A percentile compares a stretch with the other conserved stretches of the same genome.
Conservation (phyloP, 2,888 invertebrate species). For the Drosophila nigritarsus region DNA sequence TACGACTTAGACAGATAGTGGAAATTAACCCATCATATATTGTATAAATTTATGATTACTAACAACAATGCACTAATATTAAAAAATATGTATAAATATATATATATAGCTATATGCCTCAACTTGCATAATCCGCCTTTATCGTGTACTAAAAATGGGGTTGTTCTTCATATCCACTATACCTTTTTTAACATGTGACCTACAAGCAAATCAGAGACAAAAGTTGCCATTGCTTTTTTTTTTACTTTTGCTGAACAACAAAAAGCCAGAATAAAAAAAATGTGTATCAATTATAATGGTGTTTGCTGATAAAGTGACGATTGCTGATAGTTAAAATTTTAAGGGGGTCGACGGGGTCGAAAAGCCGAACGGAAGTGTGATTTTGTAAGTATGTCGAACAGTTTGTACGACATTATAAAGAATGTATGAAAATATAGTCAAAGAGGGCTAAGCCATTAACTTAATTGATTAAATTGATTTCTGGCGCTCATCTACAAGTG, state of each 20-base stretch:
- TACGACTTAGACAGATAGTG: neutral
- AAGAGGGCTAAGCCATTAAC: slow-evolving; percentile 57
- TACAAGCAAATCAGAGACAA: slow-evolving; percentile 1
- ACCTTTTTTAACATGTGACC: slow-evolving; percentile 60
- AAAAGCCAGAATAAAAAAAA: slow-evolving; percentile 27
- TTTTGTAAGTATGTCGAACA: slow-evolving; percentile 7
- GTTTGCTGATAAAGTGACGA: slow-evolving; percentile 52
- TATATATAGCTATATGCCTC: neutral
- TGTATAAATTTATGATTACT: neutral
- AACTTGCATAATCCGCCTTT: neutral
- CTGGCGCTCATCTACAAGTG: slow-evolving; percentile 30
- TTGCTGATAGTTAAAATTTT: slow-evolving; percentile 16
- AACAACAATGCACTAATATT: slow-evolving; percentile 1
- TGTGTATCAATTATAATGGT: slow-evolving; percentile 45
- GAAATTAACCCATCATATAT: neutral
- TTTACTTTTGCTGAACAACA: slow-evolving; percentile 43
- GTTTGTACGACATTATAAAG: neutral
- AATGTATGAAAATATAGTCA: neutral
- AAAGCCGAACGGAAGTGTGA: slow-evolving; percentile 23
- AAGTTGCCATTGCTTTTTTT: neutral
- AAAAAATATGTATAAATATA: neutral
- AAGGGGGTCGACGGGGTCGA: slow-evolving; percentile 1
- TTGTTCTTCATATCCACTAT: slow-evolving; percentile 1
- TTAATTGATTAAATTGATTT: slow-evolving; percentile 68
- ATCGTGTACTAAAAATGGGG: slow-evolving; percentile 9